Evolutionary conservation across 2,113 vertebrate species (phyloP).

Genomic region (Pleuronectes platessa): DNA sequence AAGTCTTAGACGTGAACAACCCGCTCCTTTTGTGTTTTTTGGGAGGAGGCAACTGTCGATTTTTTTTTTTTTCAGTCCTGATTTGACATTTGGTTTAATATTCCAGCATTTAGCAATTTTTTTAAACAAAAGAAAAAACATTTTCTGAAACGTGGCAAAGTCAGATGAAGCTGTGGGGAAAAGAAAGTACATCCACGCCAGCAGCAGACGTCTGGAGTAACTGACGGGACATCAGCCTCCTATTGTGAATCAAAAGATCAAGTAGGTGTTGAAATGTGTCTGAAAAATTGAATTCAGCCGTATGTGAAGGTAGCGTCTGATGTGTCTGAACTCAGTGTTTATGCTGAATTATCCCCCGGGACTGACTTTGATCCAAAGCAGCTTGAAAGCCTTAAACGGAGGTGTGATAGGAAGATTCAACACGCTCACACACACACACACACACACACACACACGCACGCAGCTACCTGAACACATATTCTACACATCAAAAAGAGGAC

Average conservation of each 20-base stretch:
- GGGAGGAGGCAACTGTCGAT: too few relatives aligned
- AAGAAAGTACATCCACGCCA: slow-evolving; percentile 4
- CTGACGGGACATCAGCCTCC: slow-evolving; percentile 27
- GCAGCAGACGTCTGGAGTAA: slow-evolving; percentile 9
- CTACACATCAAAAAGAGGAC: slow-evolving; percentile 54
- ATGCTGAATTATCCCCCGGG: slow-evolving; percentile 67
- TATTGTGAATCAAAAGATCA: slow-evolving; percentile 50
- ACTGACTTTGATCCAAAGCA: slow-evolving; percentile 76
- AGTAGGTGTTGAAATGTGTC: slow-evolving; percentile 46
- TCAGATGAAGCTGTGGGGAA: slow-evolving; percentile 36
- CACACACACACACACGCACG: slow-evolving; percentile 1
- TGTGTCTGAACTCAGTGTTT: slow-evolving; percentile 62
- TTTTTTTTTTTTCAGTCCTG: slow-evolving; percentile 11
- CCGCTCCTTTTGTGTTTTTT: neutral
- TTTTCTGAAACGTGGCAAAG: slow-evolving; percentile 43
- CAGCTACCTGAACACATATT: slow-evolving; percentile 22
- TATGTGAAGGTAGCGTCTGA: slow-evolving; percentile 47
- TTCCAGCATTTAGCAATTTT: slow-evolving; percentile 47
- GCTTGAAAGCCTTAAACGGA: slow-evolving; percentile 74
- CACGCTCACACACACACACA: slow-evolving; percentile 18
- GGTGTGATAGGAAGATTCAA: slow-evolving; percentile 63
- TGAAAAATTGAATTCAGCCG: slow-evolving; percentile 48
- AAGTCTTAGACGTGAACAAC: slow-evolving; percentile 14
- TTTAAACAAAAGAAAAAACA: neutral
- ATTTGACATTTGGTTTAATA: slow-evolving; percentile 32